Percentiles rank a stretch among this genome's conserved stretches.
Evolutionary conservation across 2,888 invertebrate genomes (phyloP).

Genomic region (Abrostola tripartita): DNA sequence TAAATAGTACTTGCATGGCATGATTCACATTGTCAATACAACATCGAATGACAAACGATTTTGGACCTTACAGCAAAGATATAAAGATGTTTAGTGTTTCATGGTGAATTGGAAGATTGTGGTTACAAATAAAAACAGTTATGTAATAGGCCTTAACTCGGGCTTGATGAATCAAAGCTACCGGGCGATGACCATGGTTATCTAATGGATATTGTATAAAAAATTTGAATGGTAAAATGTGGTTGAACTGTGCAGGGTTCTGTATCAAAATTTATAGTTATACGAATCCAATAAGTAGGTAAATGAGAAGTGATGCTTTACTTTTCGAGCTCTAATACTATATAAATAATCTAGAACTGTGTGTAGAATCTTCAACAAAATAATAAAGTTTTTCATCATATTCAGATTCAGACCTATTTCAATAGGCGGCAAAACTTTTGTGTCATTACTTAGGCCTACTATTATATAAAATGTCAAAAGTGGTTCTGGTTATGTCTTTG

Average conservation of each 20-base stretch:
- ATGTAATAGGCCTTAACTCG: slow-evolving; percentile 42
- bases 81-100: slow-evolving; percentile 15
- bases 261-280: slow-evolving; percentile 9
- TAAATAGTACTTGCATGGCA: slow-evolving; percentile 54
- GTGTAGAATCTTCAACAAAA: too few species aligned
- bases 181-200: slow-evolving; percentile 65
- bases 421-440: too few species aligned
- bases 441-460: too few species aligned
- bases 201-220: slow-evolving; percentile 56
- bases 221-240: slow-evolving; percentile 28
- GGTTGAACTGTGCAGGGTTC: slow-evolving; percentile 22
- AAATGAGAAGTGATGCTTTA: too few species aligned
- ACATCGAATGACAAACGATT: slow-evolving; percentile 18
- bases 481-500: too few species aligned
- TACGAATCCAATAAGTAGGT: too few species aligned
- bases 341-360: too few species aligned
- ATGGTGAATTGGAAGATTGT: slow-evolving; percentile 16
- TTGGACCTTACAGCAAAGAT: slow-evolving; percentile 28
- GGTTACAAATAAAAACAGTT: slow-evolving; percentile 44
- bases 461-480: too few species aligned
- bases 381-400: too few species aligned
- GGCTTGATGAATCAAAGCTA: slow-evolving; percentile 55
- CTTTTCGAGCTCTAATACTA: too few species aligned
- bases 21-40: slow-evolving; percentile 56
- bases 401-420: too few species aligned